Evolutionary conservation across 2,797 vertebrate species (phyloP), one percentile per base, ranked within the genome.

Genomic region (Rhinogobio ventralis): DNA sequence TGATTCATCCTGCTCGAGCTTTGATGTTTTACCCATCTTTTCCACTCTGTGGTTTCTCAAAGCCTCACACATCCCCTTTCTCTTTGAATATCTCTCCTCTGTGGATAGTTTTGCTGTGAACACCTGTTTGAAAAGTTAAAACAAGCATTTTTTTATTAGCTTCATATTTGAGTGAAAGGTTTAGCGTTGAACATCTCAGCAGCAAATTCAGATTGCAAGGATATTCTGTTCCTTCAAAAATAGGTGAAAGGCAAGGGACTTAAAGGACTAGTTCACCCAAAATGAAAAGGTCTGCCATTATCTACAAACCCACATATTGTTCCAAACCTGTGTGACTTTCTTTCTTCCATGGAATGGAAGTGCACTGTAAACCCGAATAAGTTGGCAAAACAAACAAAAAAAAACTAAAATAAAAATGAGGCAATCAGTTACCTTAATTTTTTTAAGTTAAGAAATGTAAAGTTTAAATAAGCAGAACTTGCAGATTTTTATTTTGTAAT

Each of bases 121-220:
- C 94, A 95, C 93, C 91, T 95, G 93, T 91, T 90, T 83, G 77
- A 85, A 81, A 25, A 88, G 88, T 92, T 91, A 89, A 92, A 93
- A 92, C 89, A 88, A 92, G 90, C 92, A 88, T 82, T 75, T 73
- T n/a, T 79, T 89, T 92, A 89, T 89, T 88, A 91, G 91, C 86
- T 87, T 84, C 87, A 68, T 91, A 86, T 87, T 89, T 88, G 69
- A 89, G 25, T 81, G 46, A 36, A 62, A 80, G 36, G 36, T 67
- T 78, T 67, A 20, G 64, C 73, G 49, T 46, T 46, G 20, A 69
- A 36, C 33, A 74, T 77, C 51, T 62, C 46, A 71, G 28, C 83
- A 49, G 19, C 10, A 49, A 51, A 49, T 62, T 71, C 14, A 71
- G 36, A 60, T 46, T 15, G 1, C 23, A 74, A 25, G 57, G 53